Evolutionary conservation across 1,140 invertebrate genomes (phyloP).

Genomic region (Drosophila aff.): DNA sequence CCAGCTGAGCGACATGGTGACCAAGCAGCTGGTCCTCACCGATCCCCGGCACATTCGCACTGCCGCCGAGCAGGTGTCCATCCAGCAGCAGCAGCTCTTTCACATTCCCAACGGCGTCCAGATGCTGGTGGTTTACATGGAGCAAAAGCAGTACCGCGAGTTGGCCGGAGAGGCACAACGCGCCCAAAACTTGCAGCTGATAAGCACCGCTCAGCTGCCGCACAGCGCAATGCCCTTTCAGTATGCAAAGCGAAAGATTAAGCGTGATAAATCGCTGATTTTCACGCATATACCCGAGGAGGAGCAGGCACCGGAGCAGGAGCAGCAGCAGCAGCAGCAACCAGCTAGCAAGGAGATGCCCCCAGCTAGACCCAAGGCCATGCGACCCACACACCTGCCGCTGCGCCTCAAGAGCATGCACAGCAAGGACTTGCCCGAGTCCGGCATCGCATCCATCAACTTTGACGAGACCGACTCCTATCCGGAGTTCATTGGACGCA

Average conservation of each 20-base stretch:
- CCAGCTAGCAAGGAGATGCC: constrained; percentile 31
- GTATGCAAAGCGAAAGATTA: constrained; percentile 87
- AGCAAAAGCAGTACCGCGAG: constrained; percentile 87
- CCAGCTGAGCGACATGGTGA: constrained; percentile 90
- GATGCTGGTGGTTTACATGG: constrained; percentile 91
- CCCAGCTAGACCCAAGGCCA: constrained; percentile 63
- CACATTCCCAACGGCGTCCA: constrained; percentile 92
- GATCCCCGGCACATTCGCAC: constrained; percentile 93
- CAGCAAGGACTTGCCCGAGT: constrained; percentile 86
- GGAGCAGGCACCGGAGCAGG: constrained; percentile 64
- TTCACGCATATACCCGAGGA: constrained; percentile 92
- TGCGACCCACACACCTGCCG: constrained; percentile 86
- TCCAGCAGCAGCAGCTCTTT: constrained; percentile 86
- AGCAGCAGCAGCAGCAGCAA: constrained; percentile 43
- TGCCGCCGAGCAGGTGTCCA: constrained; percentile 89
- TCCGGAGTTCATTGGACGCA: constrained; percentile 87
- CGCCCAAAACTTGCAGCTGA: constrained; percentile 73
- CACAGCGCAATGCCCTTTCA: constrained; percentile 67
- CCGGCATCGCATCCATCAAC: constrained; percentile 81
- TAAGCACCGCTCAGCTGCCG: constrained; percentile 59
- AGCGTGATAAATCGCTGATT: constrained; percentile 91
- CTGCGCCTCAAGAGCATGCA: constrained; percentile 86
- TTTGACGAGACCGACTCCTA: constrained; percentile 84
- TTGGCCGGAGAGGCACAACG: constrained; percentile 81
- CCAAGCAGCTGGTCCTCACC: constrained; percentile 91